Percentiles rank a stretch among this genome's conserved stretches.
Evolutionary conservation across 2,888 invertebrate species (phyloP).

Genomic region (Arctia plantaginis): DNA sequence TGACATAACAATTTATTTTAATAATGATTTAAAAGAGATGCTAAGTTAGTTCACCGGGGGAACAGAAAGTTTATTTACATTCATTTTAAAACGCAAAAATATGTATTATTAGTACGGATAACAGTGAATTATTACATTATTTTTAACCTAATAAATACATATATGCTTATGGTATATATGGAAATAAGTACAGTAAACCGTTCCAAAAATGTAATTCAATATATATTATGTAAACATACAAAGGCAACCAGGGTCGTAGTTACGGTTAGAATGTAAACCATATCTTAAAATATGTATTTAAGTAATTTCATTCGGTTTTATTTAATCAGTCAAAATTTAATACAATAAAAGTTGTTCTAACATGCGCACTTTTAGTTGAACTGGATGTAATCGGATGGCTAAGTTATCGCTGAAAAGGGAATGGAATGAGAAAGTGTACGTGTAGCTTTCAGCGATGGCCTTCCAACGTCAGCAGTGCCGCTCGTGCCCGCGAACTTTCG

Average conservation of each 20-base stretch:
- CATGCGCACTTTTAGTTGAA: neutral
- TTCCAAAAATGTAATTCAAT: constrained; percentile 43
- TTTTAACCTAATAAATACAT: constrained; percentile 36
- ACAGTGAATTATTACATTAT: constrained; percentile 32
- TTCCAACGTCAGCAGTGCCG: too few relatives aligned
- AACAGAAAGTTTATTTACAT: neutral
- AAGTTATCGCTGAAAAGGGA: neutral
- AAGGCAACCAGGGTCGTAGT: constrained; percentile 27
- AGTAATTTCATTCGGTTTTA: constrained; percentile 21
- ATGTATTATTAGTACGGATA: constrained; percentile 35
- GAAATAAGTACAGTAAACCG: constrained; percentile 37
- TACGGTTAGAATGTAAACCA: constrained; percentile 5
- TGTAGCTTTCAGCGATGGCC: too few relatives aligned
- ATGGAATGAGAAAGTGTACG: neutral
- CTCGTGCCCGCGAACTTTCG: neutral
- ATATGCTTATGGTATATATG: constrained; percentile 8
- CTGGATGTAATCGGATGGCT: neutral
- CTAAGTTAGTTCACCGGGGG: neutral
- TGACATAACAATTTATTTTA: neutral
- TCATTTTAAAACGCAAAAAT: constrained; percentile 49
- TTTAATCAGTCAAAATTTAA: constrained; percentile 35
- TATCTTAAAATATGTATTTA: constrained; percentile 18
- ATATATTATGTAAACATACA: constrained; percentile 24
- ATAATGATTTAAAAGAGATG: neutral
- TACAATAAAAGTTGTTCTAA: neutral